Percentiles rank a stretch among this genome's conserved stretches.
These are phyloP conservation scores for Syngnathus acus DNA, from an alignment of 2,797 vertebrate species.

Conservation along the genomic window DNA sequence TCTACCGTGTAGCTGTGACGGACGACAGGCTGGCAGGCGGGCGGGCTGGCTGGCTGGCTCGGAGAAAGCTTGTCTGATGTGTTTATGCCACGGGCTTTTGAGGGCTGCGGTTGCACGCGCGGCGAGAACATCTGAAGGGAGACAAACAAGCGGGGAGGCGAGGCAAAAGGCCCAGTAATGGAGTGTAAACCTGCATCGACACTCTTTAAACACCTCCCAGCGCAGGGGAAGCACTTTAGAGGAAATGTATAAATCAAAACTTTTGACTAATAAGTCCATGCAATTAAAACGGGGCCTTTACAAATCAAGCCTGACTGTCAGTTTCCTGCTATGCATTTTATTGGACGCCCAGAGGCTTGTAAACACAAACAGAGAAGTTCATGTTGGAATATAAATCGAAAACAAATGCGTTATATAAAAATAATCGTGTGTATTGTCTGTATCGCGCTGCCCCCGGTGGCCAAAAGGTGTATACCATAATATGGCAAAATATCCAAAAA, in stretches of 20 bases:
- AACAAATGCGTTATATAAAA: neutral
- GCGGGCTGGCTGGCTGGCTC: conserved; percentile 10
- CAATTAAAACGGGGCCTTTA: neutral
- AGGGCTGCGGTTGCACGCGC: conserved; percentile 35
- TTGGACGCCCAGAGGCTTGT: neutral
- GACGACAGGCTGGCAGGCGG: conserved; percentile 12
- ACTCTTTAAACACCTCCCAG: conserved; percentile 14
- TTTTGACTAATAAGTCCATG: neutral
- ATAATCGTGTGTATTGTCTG: too few relatives aligned
- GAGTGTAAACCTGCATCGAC: conserved; percentile 17
- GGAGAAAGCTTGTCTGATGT: conserved; percentile 53
- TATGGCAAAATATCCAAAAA: neutral
- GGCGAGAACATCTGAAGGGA: conserved; percentile 20
- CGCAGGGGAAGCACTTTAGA: neutral
- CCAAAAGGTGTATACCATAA: too few relatives aligned
- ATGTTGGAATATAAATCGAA: neutral
- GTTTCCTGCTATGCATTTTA: neutral
- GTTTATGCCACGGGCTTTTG: conserved; percentile 63
- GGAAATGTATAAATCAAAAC: neutral
- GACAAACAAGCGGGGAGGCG: conserved; percentile 17
- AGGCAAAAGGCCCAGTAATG: conserved; percentile 14
- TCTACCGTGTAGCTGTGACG: conserved; percentile 38
- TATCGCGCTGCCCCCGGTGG: too few relatives aligned
- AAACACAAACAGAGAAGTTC: neutral
- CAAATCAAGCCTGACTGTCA: neutral